A percentile compares a stretch with the other conserved stretches of the same genome.
Evolutionary conservation across 2,888 invertebrate genomes (phyloP).

Genomic region (Abscondita cerata): DNA sequence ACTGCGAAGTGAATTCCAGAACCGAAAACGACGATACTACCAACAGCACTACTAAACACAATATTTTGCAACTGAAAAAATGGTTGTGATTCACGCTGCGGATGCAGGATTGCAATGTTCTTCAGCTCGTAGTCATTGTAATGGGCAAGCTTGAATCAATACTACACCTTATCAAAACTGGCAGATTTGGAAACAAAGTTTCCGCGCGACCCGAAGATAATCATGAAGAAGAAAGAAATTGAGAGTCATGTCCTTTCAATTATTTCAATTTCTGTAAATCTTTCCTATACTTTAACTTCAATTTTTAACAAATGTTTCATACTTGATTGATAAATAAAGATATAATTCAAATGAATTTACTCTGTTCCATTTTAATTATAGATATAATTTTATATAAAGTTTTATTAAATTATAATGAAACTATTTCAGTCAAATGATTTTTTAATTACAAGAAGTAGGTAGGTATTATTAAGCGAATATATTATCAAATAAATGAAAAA

Average conservation of each 20-base stretch:
- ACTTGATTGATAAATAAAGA: no score
- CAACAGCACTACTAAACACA: constrained; percentile 33
- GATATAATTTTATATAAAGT: no score
- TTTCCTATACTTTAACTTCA: no score
- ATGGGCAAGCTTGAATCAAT: not conserved
- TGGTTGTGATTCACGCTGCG: constrained; percentile 39
- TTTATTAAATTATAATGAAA: no score
- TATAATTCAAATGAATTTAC: no score
- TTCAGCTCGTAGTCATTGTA: not conserved
- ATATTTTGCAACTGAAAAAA: constrained; percentile 37
- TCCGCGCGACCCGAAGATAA: no score
- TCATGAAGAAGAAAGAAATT: no score
- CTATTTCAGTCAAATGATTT: no score
- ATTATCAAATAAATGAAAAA: not conserved
- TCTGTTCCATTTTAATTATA: no score
- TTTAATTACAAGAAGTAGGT: not conserved
- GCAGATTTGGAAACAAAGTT: no score
- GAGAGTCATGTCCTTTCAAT: no score
- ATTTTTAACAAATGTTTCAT: not conserved
- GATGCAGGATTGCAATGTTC: constrained; percentile 25
- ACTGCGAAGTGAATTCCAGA: constrained; percentile 38
- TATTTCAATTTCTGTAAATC: no score
- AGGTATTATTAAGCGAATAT: not conserved
- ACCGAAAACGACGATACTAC: constrained; percentile 39
- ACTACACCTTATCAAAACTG: not conserved